These are phyloP conservation scores for Neocrepidodera transversa DNA, from an alignment of 2,888 invertebrate species.

Conservation along the genomic window DNA sequence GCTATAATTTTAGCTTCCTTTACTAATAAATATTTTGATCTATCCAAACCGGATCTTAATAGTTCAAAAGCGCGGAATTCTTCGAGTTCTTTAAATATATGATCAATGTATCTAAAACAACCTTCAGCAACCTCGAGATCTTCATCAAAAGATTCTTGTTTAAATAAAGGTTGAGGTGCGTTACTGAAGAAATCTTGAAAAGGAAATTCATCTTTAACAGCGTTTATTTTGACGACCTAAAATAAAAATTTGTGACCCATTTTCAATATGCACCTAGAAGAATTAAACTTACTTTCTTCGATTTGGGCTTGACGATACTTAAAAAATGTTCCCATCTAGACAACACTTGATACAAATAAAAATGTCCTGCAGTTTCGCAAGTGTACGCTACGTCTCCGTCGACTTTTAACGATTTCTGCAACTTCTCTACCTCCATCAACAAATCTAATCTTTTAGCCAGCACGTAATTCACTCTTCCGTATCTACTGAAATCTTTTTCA, in stretches of 20 bases:
- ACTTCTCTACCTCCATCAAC: slow-evolving; percentile 82
- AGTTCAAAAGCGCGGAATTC: slow-evolving; percentile 98
- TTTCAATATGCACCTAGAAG: no score
- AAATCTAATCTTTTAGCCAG: slow-evolving; percentile 91
- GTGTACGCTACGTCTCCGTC: slow-evolving; percentile 93
- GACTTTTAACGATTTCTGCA: slow-evolving; percentile 87
- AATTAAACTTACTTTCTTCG: slow-evolving; percentile 54
- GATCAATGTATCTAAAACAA: slow-evolving; percentile 92
- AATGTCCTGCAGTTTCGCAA: slow-evolving; percentile 98
- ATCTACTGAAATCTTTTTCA: slow-evolving; percentile 98
- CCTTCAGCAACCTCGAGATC: slow-evolving; percentile 90
- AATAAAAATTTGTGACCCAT: no score
- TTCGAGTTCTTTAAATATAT: slow-evolving; percentile 95
- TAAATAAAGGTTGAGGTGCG: slow-evolving; percentile 92
- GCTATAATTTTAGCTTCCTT: slow-evolving; percentile 99
- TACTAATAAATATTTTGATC: slow-evolving; percentile 95
- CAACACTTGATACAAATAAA: slow-evolving; percentile 92
- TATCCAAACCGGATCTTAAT: slow-evolving; percentile 91
- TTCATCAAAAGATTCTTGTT: slow-evolving; percentile 75
- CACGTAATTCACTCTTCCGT: slow-evolving; percentile 98
- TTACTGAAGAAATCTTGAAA: slow-evolving; percentile 93
- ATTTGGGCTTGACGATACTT: slow-evolving; percentile 65
- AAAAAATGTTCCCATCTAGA: slow-evolving; percentile 93
- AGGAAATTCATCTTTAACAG: slow-evolving; percentile 84
- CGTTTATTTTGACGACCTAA: slow-evolving; percentile 51